Evolutionary conservation across 2,113 vertebrate genomes (phyloP).

Genomic region (Cavia porcellus): DNA sequence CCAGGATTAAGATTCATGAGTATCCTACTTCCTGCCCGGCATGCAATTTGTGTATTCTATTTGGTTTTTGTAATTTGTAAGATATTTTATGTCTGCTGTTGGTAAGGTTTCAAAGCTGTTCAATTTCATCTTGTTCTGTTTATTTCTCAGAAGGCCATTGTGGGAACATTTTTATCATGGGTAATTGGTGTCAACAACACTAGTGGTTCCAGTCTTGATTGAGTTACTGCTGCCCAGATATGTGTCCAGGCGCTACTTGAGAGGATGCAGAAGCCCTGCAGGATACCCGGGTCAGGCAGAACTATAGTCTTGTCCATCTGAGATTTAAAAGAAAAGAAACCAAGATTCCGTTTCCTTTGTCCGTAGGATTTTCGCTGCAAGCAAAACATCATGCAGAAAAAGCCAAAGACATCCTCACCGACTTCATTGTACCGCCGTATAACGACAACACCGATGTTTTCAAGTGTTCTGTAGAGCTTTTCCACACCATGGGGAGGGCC

Average conservation of each 20-base stretch:
- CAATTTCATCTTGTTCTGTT: constrained; percentile 25
- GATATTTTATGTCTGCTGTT: constrained; percentile 3
- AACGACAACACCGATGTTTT: constrained; percentile 80
- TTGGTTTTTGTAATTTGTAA: constrained; percentile 49
- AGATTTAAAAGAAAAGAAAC: neutral
- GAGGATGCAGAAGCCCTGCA: rapidly evolving
- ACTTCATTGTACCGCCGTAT: constrained; percentile 57
- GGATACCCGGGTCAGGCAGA: neutral
- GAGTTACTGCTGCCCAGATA: neutral
- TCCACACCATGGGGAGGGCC: constrained; percentile 85
- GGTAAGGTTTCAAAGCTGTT: constrained; percentile 51
- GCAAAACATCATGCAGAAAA: constrained; percentile 74
- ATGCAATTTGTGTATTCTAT: constrained; percentile 47
- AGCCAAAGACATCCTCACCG: constrained; percentile 73
- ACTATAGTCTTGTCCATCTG: neutral
- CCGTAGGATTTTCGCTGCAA: constrained; percentile 73
- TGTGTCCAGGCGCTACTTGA: neutral
- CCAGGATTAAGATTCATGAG: constrained; percentile 26
- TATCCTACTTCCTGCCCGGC: constrained; percentile 48
- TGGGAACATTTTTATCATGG: neutral
- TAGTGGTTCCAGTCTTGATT: neutral
- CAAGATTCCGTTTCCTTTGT: neutral
- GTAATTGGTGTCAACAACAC: neutral
- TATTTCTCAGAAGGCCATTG: neutral
- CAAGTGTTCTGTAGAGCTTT: constrained; percentile 86